Evolutionary conservation across 1,140 invertebrate genomes (phyloP), one percentile per base, ranked within the genome.

Genomic region (Trichogramma pretiosum): DNA sequence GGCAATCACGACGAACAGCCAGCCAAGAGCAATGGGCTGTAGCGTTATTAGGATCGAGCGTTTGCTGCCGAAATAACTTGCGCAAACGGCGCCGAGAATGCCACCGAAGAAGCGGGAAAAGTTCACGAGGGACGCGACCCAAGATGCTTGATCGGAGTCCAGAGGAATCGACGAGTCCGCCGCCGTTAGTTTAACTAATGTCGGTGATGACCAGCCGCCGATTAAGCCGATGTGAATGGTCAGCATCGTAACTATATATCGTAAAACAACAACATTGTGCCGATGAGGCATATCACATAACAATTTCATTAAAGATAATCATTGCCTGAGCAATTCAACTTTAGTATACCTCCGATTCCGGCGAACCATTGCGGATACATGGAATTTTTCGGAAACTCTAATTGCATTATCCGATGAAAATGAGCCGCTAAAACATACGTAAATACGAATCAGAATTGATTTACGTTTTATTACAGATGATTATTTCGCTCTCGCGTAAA

Each of bases 31-130:
- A 58, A 80, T 78, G 1, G 78, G 82, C 8, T 83, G 53, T 1
- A 77, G 66, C 0, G 78, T 73, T 2, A 79, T 52, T 0, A 81
- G 61, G 0, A 87, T 71, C 0, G 82, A 77, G 28, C 58, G 71
- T 68, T 84, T 86, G 24, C 81, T 72, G 3, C 85, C 85, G 16
- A 83, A 63, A 44, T 65, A 72, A 54, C 77, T 73, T 3, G 64
- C 54, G 3, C 56, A 8, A 5, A 64, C 32, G n/a, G 64, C 60
- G 4, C 64, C 68, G 0, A 60, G 5, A 13, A 68, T 45, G 5
- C 71, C 65, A 11, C 73, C 73, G 9, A 68, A 48, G 3, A 63
- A 39, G 32, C 64, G 53, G 10, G 60, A 57, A 1, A 80, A 58
- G 49, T 76, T 77, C 59, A 79, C 64, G 3, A 79, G 56, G 0